Evolutionary conservation across 2,888 invertebrate genomes (phyloP).

Genomic region (Himalopsyche tibetana): DNA sequence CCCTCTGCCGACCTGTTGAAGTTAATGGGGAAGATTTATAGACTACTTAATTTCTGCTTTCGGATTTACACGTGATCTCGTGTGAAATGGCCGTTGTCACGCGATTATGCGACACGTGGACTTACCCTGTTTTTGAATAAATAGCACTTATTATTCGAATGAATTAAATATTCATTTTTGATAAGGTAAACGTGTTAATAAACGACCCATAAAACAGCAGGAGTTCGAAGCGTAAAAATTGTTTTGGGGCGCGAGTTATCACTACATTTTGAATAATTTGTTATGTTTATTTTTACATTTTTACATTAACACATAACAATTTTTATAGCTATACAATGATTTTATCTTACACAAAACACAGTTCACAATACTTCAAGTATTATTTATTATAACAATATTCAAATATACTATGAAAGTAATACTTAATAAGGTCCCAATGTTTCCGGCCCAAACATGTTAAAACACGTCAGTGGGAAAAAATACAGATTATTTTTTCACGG

Average conservation of each 20-base stretch:
- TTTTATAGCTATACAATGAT: too few relatives aligned
- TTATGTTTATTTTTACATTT: too few relatives aligned
- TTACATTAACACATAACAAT: too few relatives aligned
- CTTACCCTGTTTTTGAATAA: conserved; percentile 35
- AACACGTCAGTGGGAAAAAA: too few relatives aligned
- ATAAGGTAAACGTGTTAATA: conserved; percentile 37
- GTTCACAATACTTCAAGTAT: too few relatives aligned
- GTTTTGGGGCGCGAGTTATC: background rate
- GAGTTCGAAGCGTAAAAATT: conserved; percentile 10
- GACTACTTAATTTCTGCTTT: conserved; percentile 24
- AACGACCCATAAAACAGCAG: conserved; percentile 27
- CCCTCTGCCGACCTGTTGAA: conserved; percentile 34
- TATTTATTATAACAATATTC: too few relatives aligned
- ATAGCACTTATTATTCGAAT: conserved; percentile 38
- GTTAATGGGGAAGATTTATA: conserved; percentile 40
- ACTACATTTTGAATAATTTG: conserved; percentile 33
- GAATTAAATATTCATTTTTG: conserved; percentile 38
- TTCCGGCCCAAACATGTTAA: too few relatives aligned
- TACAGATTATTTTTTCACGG: too few relatives aligned
- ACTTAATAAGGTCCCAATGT: too few relatives aligned
- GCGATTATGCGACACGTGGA: conserved; percentile 34
- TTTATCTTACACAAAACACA: too few relatives aligned
- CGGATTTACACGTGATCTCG: conserved; percentile 43
- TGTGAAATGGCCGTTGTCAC: conserved; percentile 33
- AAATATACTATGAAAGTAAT: too few relatives aligned